Evolutionary conservation across 1,140 invertebrate genomes (phyloP).

Genomic region (Platorchestia sp.): DNA sequence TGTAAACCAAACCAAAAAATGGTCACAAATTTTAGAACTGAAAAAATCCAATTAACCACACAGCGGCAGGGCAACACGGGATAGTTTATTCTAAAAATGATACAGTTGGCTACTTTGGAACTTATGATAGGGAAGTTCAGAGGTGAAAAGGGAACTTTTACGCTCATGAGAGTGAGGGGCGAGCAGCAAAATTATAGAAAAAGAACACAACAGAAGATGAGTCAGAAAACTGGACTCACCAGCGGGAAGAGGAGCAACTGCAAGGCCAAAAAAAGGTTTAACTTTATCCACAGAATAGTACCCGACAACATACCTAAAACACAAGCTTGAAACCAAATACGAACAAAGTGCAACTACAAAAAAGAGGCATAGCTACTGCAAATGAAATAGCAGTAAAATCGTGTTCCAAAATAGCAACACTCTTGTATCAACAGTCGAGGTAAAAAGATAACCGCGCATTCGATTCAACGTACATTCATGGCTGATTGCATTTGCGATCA

Average conservation of each 20-base stretch:
- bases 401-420: background rate
- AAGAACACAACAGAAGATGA: slow-evolving; percentile 15
- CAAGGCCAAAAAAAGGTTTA: slow-evolving; percentile 38
- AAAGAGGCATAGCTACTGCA: background rate
- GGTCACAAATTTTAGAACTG: background rate
- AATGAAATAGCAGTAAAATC: background rate
- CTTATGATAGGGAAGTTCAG: background rate
- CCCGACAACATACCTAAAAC: background rate
- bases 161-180: background rate
- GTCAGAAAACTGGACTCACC: slow-evolving; percentile 43
- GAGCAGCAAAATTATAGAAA: background rate
- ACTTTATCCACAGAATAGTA: slow-evolving; percentile 18
- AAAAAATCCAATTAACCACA: background rate
- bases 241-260: slow-evolving; percentile 20
- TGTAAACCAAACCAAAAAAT: background rate
- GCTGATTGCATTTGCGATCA: no score
- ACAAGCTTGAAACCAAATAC: background rate
- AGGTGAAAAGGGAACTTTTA: background rate
- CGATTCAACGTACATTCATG: background rate
- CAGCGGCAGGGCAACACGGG: background rate
- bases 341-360: background rate
- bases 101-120: background rate
- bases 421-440: background rate
- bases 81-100: background rate
- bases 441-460: background rate